Evolutionary conservation across 92 coral and sea anemone genomes (phyloP).

Genomic region (Muricea muricata): DNA sequence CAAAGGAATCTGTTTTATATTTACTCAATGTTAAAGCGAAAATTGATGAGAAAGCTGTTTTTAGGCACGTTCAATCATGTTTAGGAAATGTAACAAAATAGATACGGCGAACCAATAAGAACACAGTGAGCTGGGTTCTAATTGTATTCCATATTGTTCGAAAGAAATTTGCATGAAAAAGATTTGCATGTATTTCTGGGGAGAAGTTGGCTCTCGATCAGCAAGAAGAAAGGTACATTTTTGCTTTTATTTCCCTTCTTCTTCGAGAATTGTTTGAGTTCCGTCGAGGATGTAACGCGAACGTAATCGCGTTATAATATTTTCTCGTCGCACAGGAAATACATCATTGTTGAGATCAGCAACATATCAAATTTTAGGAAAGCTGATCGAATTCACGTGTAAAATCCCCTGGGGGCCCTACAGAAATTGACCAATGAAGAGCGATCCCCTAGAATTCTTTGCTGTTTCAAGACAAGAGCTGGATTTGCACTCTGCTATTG

Average conservation of each 20-base stretch:
- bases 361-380: neutral
- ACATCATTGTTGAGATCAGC: neutral
- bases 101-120: neutral
- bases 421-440: constrained; percentile 3
- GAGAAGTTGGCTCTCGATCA: constrained; percentile 17
- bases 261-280: neutral
- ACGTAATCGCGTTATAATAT: neutral
- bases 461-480: constrained; percentile 1
- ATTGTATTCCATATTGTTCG: neutral
- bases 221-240: neutral
- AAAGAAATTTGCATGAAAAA: neutral
- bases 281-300: neutral
- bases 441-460: constrained; percentile 13
- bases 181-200: neutral
- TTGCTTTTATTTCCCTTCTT: neutral
- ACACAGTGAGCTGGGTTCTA: neutral
- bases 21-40: neutral
- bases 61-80: constrained; percentile 18
- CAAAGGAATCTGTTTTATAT: neutral
- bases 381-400: constrained; percentile 1
- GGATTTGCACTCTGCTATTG: neutral
- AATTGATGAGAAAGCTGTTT: neutral
- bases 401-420: neutral
- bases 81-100: neutral
- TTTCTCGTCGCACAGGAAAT: neutral